These are phyloP conservation scores for Drosophila seguyi DNA, from an alignment of 1,140 invertebrate species.

Conservation along the genomic window DNA sequence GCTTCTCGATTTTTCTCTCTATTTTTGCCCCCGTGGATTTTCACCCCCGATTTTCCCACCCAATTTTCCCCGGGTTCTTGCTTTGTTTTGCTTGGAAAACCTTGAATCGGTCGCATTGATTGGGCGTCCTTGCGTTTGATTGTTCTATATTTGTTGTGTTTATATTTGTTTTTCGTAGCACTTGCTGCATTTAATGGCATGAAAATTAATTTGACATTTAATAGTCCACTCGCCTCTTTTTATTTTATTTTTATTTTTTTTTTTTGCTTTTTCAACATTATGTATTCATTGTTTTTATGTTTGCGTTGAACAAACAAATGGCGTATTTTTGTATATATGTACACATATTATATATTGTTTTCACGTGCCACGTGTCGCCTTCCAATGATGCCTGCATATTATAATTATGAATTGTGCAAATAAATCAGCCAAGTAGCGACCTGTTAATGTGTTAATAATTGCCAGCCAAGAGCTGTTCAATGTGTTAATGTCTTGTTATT, in stretches of 20 bases:
- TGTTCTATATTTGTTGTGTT: constrained; percentile 39
- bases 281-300: constrained; percentile 69
- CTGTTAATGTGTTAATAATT: constrained; percentile 79
- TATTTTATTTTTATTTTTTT: not conserved
- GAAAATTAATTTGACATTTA: constrained; percentile 76
- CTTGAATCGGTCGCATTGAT: constrained; percentile 58
- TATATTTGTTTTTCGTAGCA: constrained; percentile 21
- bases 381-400: constrained; percentile 45
- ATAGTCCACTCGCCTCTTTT: constrained; percentile 32
- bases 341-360: constrained; percentile 29
- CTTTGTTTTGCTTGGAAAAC: constrained; percentile 24
- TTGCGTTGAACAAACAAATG: constrained; percentile 63
- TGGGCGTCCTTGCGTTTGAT: constrained; percentile 45
- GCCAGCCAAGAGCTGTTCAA: constrained; percentile 44
- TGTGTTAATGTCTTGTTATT: constrained; percentile 44
- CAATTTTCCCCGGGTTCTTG: not conserved
- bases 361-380: constrained; percentile 62
- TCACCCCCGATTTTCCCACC: not conserved
- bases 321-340: constrained; percentile 36
- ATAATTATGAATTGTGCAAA: constrained; percentile 73
- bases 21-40: too few relatives aligned
- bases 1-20: constrained; percentile 2
- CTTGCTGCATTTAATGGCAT: constrained; percentile 73
- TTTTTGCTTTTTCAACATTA: constrained; percentile 26
- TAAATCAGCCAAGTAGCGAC: constrained; percentile 64